Percentiles rank a stretch among this genome's conserved stretches.
These are phyloP conservation scores for Acleris sparsana DNA, from an alignment of 2,888 invertebrate species.

Conservation along the genomic window DNA sequence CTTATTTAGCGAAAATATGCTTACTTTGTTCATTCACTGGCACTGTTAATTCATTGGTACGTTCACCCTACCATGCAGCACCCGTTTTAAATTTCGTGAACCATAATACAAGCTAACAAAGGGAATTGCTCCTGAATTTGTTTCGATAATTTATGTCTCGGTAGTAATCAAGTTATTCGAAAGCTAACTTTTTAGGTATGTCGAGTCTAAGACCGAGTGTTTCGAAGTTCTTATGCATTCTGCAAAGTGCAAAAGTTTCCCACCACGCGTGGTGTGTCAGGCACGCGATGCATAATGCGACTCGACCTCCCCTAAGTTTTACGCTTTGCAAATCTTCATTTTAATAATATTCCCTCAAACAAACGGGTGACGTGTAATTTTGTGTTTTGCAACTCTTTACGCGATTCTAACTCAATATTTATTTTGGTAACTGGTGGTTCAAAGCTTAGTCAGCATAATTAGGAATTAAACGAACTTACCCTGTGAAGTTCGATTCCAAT, in stretches of 20 bases:
- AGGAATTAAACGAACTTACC: no score
- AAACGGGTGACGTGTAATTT: constrained; percentile 56
- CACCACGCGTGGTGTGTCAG: constrained; percentile 61
- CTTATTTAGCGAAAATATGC: no score
- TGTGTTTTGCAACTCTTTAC: constrained; percentile 47
- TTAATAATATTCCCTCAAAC: constrained; percentile 64
- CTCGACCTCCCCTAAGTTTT: constrained; percentile 60
- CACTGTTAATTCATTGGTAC: no score
- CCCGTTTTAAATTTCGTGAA: neutral
- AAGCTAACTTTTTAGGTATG: constrained; percentile 50
- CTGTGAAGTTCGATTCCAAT: no score
- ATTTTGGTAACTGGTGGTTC: no score
- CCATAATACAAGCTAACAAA: no score
- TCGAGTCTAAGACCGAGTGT: constrained; percentile 56
- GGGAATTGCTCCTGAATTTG: neutral
- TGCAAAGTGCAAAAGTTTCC: constrained; percentile 74
- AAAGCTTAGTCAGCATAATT: no score
- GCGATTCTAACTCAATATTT: neutral
- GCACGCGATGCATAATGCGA: constrained; percentile 65
- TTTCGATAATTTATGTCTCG: neutral
- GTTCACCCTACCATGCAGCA: neutral
- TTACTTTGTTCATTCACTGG: no score
- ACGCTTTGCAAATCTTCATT: constrained; percentile 67
- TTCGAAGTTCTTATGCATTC: constrained; percentile 72
- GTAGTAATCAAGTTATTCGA: constrained; percentile 17